A percentile compares a stretch with the other conserved stretches of the same genome.
phyloP scores from a whole-genome alignment of 2,797 vertebrate genomes.

The Danio jaintianensis region DNA sequence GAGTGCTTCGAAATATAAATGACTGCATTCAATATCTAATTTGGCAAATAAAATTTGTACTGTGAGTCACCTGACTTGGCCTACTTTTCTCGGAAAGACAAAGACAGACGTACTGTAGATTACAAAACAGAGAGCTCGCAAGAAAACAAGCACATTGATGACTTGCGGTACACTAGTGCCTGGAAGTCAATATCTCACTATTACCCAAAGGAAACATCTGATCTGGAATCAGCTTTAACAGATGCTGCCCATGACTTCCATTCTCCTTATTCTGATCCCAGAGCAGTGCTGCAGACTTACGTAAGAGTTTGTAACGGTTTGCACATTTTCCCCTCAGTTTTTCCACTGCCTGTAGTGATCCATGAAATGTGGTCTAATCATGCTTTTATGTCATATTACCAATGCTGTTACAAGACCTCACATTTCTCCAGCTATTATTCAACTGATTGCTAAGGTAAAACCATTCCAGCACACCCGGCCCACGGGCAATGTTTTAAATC shows the following conservation, averaged over 20 bases:
- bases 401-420: conserved; percentile 46
- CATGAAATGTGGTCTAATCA: conserved; percentile 54
- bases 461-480: neutral
- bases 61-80: conserved; percentile 70
- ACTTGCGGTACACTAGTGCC: conserved; percentile 56
- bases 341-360: conserved; percentile 49
- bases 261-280: conserved; percentile 37
- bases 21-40: conserved; percentile 68
- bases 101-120: conserved; percentile 24
- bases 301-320: conserved; percentile 47
- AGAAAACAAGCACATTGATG: conserved; percentile 34
- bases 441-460: conserved; percentile 45
- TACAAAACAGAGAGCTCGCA: conserved; percentile 13
- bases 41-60: conserved; percentile 74
- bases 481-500: conserved; percentile 41
- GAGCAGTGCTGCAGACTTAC: conserved; percentile 32
- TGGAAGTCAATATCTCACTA: conserved; percentile 68
- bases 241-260: conserved; percentile 38
- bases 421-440: conserved; percentile 44
- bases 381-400: conserved; percentile 51
- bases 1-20: conserved; percentile 63
- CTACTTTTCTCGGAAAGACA: conserved; percentile 45
- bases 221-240: conserved; percentile 66
- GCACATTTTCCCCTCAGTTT: conserved; percentile 47
- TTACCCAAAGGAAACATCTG: conserved; percentile 78